Conservation (phyloP, 2,113 vertebrate species). For the Mesoclemmys tuberculata region DNA sequence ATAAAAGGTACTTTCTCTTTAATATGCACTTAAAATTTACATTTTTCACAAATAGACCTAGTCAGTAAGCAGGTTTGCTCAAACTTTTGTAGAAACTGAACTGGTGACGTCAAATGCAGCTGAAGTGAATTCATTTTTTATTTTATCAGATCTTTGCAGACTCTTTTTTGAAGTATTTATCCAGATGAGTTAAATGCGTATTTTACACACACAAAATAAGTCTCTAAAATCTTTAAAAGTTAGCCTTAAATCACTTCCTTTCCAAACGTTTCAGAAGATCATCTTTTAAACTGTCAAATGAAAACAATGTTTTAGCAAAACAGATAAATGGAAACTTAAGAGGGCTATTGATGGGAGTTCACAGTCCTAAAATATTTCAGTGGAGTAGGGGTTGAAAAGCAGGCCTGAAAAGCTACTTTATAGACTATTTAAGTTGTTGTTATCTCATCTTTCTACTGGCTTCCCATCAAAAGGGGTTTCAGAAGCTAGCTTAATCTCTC, state of each 20-base stretch:
- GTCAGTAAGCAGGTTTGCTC: not conserved
- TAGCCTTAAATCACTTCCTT: not conserved
- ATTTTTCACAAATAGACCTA: not conserved
- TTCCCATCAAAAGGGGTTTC: not conserved
- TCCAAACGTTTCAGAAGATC: not conserved
- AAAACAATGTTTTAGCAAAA: not conserved
- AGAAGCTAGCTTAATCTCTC: not conserved
- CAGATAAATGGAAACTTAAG: not conserved
- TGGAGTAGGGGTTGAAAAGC: not conserved
- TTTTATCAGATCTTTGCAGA: not conserved
- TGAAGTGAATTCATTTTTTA: not conserved
- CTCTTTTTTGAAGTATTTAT: not conserved
- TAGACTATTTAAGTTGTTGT: not conserved
- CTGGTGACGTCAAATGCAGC: not conserved
- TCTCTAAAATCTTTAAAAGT: not conserved
- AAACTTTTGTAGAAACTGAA: not conserved
- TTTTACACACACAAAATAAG: not conserved
- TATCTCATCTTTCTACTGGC: not conserved
- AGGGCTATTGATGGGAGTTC: not conserved
- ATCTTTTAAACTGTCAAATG: not conserved
- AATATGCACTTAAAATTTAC: not conserved
- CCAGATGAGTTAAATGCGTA: not conserved
- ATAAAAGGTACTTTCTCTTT: not conserved
- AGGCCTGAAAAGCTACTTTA: not conserved
- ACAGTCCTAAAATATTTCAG: not conserved